Evolutionary conservation across 2,888 invertebrate genomes (phyloP).

Genomic region (Agrilus biguttatus): DNA sequence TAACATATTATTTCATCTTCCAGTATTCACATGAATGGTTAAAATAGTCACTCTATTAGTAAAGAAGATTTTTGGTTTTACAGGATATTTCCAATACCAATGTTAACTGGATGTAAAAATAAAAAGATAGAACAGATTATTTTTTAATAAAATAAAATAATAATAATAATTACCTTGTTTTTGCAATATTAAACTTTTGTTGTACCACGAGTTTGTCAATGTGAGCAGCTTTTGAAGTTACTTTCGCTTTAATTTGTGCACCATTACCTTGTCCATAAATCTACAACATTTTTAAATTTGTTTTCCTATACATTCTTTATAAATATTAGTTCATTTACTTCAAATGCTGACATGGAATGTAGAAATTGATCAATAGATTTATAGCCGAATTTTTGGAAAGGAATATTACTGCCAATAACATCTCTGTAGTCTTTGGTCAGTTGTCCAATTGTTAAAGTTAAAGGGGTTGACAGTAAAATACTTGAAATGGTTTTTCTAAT

Average conservation of each 20-base stretch:
- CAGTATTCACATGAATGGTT: no score
- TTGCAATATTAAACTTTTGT: conserved; percentile 11
- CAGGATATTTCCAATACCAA: no score
- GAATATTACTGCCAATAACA: conserved; percentile 16
- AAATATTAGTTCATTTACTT: conserved; percentile 6
- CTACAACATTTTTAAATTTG: conserved; percentile 9
- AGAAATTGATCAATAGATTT: conserved; percentile 16
- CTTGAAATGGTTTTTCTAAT: conserved; percentile 15
- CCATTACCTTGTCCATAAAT: conserved; percentile 15
- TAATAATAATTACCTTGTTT: neutral
- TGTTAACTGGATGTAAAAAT: no score
- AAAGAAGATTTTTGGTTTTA: no score
- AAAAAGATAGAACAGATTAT: no score
- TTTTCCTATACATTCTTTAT: neutral
- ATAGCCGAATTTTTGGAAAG: conserved; percentile 15
- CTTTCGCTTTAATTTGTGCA: conserved; percentile 14
- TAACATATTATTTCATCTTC: no score
- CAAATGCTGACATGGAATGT: conserved; percentile 16
- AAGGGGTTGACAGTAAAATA: conserved; percentile 16
- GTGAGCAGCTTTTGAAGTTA: conserved; percentile 18
- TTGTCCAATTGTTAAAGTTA: conserved; percentile 12
- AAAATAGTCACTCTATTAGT: no score
- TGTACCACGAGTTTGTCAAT: conserved; percentile 18
- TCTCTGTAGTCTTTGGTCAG: conserved; percentile 16
- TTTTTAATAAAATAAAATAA: no score